Base-by-base conservation (phyloP, 2,797 vertebrate genomes). In the Gymnopithys bicolor region DNA sequence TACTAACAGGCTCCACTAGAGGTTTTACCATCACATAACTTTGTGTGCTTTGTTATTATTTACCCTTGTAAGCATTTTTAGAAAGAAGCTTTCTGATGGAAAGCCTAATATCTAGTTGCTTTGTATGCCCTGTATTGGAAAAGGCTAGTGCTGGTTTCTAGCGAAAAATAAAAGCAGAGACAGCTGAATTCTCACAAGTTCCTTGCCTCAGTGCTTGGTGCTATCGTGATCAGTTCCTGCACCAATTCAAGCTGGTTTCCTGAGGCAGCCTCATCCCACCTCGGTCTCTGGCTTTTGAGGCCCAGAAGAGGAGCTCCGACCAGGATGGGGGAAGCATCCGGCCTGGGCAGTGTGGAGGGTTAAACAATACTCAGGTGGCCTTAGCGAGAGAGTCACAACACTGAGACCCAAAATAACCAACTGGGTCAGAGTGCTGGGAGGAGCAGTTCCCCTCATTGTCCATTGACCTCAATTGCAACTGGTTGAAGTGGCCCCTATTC, bases 391-490 rank as follows among this genome's bases (percentile, higher is more conserved):
- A 53, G 69, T 5, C 39, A 39, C 25, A 11, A 6, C 35, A 1
- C 35, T 5, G n/a, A 53, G 60, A 85, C 76, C 58, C 71, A 7
- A 21, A 73, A 55, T 37, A 94, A 68, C 28, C 48, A 68, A 32
- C 0, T 70, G 75, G 78, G 79, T 84, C 66, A 75, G 74, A 41
- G 80, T 64, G 63, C 80, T 73, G 93, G 94, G 90, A 90, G 94
- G 92, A 95, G 91, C 91, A 96, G 89, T 97, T 96, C 95, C 93
- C 93, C 70, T 3, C 19, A 95, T 96, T 96, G 90, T 97, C 82
- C 59, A 0, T 0, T 93, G 94, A 93, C 94, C 95, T 93, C 74
- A 15, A 46, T 3, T 33, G 52, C 41, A 21, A 16, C 28, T 37
- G 52, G 19, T 8, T 82, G 82, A 75, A 85, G 73, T 76, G 83